These are phyloP conservation scores for Chymomyza procnemis DNA, from an alignment of 2,888 invertebrate genomes.

Conservation along the genomic window DNA sequence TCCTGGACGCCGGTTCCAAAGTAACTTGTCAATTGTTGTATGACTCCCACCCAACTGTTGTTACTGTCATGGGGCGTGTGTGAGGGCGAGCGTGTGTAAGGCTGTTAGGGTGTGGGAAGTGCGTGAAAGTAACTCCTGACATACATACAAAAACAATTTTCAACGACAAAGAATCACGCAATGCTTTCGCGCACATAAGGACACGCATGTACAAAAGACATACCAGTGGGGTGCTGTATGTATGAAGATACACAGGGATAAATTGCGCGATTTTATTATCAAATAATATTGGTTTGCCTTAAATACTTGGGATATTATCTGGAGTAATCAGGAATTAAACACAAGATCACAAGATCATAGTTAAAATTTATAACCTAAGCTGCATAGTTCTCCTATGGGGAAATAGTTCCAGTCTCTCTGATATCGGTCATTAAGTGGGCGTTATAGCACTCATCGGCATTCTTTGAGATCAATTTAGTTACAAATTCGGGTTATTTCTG, in stretches of 20 bases:
- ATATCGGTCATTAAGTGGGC: too few species aligned
- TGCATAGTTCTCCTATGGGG: too few species aligned
- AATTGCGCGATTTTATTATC: neutral
- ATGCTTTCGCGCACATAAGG: slow-evolving; percentile 5
- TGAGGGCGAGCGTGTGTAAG: neutral
- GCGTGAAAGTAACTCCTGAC: neutral
- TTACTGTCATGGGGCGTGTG: neutral
- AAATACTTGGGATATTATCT: too few species aligned
- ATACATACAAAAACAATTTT: neutral
- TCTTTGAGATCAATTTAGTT: too few species aligned
- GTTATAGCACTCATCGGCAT: too few species aligned
- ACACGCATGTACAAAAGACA: neutral
- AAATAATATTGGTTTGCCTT: too few species aligned
- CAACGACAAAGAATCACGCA: slow-evolving; percentile 3
- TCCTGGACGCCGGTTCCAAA: neutral
- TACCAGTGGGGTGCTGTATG: neutral
- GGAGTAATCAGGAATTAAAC: too few species aligned
- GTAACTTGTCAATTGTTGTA: slow-evolving; percentile 4
- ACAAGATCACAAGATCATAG: too few species aligned
- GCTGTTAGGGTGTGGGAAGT: neutral
- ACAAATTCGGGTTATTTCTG: too few species aligned
- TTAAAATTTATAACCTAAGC: too few species aligned
- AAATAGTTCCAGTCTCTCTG: too few species aligned
- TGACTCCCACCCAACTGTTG: neutral
- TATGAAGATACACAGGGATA: neutral